Conservation (phyloP, 2,888 invertebrate species). For the Scaptomyza cyrtandrae region DNA sequence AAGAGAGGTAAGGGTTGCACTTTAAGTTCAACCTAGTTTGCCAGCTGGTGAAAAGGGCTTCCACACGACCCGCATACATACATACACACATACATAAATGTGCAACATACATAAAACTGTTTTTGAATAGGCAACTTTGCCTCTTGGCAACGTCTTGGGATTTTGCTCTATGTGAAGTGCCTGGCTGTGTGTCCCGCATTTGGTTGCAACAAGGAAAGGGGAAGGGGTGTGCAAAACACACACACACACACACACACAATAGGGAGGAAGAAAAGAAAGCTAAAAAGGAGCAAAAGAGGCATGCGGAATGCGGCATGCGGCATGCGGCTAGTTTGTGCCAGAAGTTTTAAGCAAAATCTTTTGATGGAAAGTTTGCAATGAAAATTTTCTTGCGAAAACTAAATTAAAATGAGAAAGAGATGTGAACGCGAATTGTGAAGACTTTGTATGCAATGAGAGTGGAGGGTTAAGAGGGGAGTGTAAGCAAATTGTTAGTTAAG, state of each 20-base stretch:
- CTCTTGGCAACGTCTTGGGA: constrained; percentile 26
- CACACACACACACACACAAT: not conserved
- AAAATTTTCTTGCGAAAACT: constrained; percentile 73
- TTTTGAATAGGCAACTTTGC: constrained; percentile 50
- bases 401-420: constrained; percentile 73
- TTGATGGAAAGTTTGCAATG: constrained; percentile 71
- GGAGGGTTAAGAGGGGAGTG: not conserved
- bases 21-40: constrained; percentile 51
- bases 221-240: constrained; percentile 7
- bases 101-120: constrained; percentile 31
- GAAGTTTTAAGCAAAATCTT: constrained; percentile 30
- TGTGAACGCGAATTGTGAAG: constrained; percentile 11
- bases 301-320: not conserved
- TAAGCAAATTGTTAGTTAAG: constrained; percentile 3
- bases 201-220: constrained; percentile 9
- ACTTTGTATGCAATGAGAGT: no score
- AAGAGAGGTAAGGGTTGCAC: constrained; percentile 6
- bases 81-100: not conserved
- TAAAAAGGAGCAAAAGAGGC: constrained; percentile 7
- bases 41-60: constrained; percentile 22
- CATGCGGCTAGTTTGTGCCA: constrained; percentile 18
- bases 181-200: constrained; percentile 23
- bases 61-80: constrained; percentile 57
- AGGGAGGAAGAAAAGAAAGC: not conserved
- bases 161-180: constrained; percentile 11